Base-by-base conservation (phyloP, 92 coral and sea anemone genomes). In the Phenganax marumi region DNA sequence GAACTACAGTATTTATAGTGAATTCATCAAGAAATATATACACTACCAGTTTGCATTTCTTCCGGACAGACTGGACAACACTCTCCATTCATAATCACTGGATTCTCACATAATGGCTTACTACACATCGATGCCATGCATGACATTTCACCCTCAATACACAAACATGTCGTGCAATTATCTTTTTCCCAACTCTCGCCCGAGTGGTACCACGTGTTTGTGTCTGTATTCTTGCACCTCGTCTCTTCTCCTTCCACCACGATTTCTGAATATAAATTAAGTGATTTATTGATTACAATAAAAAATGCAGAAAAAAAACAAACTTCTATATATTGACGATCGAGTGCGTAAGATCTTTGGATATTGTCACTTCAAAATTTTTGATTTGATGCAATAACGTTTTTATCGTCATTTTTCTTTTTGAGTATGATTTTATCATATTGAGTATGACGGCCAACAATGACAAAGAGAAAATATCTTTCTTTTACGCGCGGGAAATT, bases 51-150 rank as follows among this genome's bases (percentile, higher is more conserved):
- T 7, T 19, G n/a, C 21, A 46, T 56, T 12, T 22, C 60, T 18
- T 78, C 83, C 49, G 91, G 89, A 21, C 83, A 78, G 14, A 47
- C 56, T n/a, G 83, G 73, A 63, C 83, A 78, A 24, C 83, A 78
- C n/a, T 18, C 83, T 26, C 83, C 83, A 47, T 61, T 72, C 52
- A 19, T 77, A 56, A 0, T 77, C 12, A 62, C 25, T 50, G 83
- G 83, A 47, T 78, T 21, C 8, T 61, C 17, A 53, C 83, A 78
- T 66, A 86, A 81, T 11, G 83, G 72, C 21, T 61, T 78, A 51
- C 70, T 62, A 63, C 83, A 78, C 8, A 64, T 46, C 47, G 83
- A 78, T 14, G 56, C 24, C 83, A 78, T 61, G 68, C 83, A 78
- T 16, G 83, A 61, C 8, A 23, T 61, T 78, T 78, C 72, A 78